Conservation (phyloP, 2,888 invertebrate species). For the Argyra leucocephala region DNA sequence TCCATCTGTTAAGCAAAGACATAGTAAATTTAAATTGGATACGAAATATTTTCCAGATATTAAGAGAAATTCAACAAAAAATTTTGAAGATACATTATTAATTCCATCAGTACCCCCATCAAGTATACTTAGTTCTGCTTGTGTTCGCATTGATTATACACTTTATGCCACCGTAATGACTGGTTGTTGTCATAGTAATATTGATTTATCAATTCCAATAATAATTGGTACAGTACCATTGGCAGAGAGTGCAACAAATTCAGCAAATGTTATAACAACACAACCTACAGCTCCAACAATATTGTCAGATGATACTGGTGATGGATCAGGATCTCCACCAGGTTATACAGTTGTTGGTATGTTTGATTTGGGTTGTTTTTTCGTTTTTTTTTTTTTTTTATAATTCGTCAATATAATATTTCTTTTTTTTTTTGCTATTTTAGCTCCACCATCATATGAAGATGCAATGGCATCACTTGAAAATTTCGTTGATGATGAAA, state of each 20-base stretch:
- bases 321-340: background rate
- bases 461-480: conserved; percentile 13
- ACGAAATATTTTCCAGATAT: conserved; percentile 46
- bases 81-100: conserved; percentile 50
- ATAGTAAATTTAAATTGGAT: conserved; percentile 27
- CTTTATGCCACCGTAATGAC: conserved; percentile 34
- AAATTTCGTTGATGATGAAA: conserved; percentile 17
- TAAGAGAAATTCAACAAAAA: conserved; percentile 47
- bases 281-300: conserved; percentile 14
- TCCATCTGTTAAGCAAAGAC: background rate
- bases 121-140: conserved; percentile 43
- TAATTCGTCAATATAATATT: too few species aligned
- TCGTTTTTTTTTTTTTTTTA: too few species aligned
- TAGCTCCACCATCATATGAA: conserved; percentile 22
- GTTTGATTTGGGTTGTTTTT: too few species aligned
- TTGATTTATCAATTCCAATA: conserved; percentile 33
- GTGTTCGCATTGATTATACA: conserved; percentile 35
- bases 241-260: conserved; percentile 7
- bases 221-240: conserved; percentile 34
- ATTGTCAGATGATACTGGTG: background rate
- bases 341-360: background rate
- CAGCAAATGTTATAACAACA: conserved; percentile 12
- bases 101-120: conserved; percentile 63
- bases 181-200: conserved; percentile 35
- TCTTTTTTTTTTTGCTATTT: background rate